Conservation (phyloP, 2,113 vertebrate species). For the Micronycteris hirsuta region DNA sequence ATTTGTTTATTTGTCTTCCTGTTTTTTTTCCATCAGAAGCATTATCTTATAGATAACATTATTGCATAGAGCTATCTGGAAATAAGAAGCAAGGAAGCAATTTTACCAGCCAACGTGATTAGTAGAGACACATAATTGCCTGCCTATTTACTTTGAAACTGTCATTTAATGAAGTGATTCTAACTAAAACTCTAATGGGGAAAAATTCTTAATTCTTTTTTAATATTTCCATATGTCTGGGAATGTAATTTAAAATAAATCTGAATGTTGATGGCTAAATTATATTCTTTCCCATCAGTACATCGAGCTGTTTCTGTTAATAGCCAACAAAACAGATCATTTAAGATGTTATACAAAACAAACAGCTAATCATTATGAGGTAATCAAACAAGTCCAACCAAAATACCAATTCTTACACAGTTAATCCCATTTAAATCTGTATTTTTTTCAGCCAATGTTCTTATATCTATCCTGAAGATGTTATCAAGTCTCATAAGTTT, state of each 20-base stretch:
- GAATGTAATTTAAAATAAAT: constrained; percentile 62
- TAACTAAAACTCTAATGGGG: constrained; percentile 63
- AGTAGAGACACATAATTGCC: constrained; percentile 58
- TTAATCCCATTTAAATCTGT: constrained; percentile 23
- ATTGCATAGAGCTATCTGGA: constrained; percentile 17
- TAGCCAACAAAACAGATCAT: constrained; percentile 49
- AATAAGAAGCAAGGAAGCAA: constrained; percentile 23
- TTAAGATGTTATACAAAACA: constrained; percentile 61
- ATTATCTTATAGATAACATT: constrained; percentile 54
- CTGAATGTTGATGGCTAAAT: constrained; percentile 63
- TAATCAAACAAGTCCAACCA: constrained; percentile 29
- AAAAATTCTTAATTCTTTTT: constrained; percentile 66
- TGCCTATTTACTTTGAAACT: constrained; percentile 65
- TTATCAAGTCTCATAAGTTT: background rate
- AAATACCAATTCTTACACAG: constrained; percentile 28
- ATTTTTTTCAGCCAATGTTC: background rate
- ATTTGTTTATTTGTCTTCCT: constrained; percentile 28
- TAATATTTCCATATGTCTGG: constrained; percentile 58
- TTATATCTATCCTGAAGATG: background rate
- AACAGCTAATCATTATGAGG: constrained; percentile 47
- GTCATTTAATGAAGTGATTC: constrained; percentile 65
- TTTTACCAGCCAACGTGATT: constrained; percentile 61
- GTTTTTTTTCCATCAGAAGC: background rate
- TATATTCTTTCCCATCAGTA: constrained; percentile 49
- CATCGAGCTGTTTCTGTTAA: constrained; percentile 43